Evolutionary conservation across 2,888 invertebrate genomes (phyloP), one percentile per base, ranked within the genome.

Genomic region (Scaptomyza flava): DNA sequence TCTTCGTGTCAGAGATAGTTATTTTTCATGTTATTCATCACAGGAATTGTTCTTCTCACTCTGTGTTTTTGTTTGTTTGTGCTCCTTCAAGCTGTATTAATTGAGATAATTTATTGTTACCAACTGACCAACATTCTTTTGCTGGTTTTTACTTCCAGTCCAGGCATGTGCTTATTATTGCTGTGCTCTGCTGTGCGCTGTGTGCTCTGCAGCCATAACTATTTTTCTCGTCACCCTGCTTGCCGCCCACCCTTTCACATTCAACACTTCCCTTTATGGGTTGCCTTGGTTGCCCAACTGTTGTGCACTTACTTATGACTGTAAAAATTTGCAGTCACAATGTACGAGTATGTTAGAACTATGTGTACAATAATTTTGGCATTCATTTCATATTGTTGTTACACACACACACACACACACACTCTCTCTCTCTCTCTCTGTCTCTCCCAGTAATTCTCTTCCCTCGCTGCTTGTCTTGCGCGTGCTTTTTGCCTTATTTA

Each of bases 341-440:
- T 46, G 27, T 56, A 41, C 51, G 56, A 41, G 11, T 17, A 0
- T 47, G 14, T 34, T 41, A 41, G 14, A 23, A 23, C 23, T 38
- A 12, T 14, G 0, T 36, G 48, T 47, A 61, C 61, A 73, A 58
- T 64, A 66, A 62, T 74, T 79, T 74, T 74, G 64, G 79, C 79
- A 74, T 78, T 74, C 70, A 74, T 75, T 64, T 69, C 63, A 74
- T 64, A 73, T 62, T 62, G 76, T 67, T 66, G 59, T 63, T 65
- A 47, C 38, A 52, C 20, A 47, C 42, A 53, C 52, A 6, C 17
- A 3, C 14, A n/a, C n/a, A n/a, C n/a, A n/a, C n/a, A n/a, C n/a
- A n/a, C n/a, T n/a, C n/a, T n/a, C n/a, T n/a, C n/a, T n/a, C n/a
- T n/a, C n/a, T 3, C 14, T 38, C 7, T 14, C 38, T 0, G 14